Percentiles rank a stretch among this genome's conserved stretches.
phyloP scores from a whole-genome alignment of 2,888 invertebrate species.

The Sphecodes monilicornis region DNA sequence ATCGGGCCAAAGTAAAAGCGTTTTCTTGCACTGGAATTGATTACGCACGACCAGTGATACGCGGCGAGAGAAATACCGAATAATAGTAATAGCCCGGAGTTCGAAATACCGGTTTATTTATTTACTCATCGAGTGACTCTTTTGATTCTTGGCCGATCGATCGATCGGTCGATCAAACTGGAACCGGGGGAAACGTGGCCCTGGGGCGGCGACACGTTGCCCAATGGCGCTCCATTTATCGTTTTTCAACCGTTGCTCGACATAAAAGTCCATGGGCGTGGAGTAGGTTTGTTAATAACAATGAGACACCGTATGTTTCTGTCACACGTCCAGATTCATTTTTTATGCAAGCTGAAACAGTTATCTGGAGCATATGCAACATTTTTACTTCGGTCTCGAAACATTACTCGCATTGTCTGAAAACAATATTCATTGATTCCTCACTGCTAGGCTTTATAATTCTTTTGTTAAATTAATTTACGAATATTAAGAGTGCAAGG shows the following conservation, averaged over 20 bases:
- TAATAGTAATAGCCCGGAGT: neutral
- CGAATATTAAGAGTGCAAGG: too few species aligned
- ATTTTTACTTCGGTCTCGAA: neutral
- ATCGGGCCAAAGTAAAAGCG: neutral
- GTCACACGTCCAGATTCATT: neutral
- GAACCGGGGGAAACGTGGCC: slow-evolving; percentile 53
- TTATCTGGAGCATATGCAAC: neutral
- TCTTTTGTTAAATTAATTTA: too few species aligned
- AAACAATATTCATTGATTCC: neutral
- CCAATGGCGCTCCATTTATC: slow-evolving; percentile 58
- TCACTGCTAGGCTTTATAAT: neutral
- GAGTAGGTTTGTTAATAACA: slow-evolving; percentile 35
- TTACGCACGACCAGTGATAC: neutral
- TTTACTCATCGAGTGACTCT: slow-evolving; percentile 26
- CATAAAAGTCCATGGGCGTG: slow-evolving; percentile 29
- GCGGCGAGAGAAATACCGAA: neutral
- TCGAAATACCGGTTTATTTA: slow-evolving; percentile 26
- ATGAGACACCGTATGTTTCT: neutral
- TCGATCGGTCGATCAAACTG: slow-evolving; percentile 57
- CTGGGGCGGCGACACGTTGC: slow-evolving; percentile 48
- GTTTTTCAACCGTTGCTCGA: slow-evolving; percentile 30
- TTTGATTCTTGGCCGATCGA: slow-evolving; percentile 36
- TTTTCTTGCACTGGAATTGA: neutral
- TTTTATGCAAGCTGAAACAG: neutral
- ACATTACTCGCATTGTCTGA: too few species aligned